Evolutionary conservation across 1,140 invertebrate species (phyloP).

Genomic region (Drosophila subobscura): DNA sequence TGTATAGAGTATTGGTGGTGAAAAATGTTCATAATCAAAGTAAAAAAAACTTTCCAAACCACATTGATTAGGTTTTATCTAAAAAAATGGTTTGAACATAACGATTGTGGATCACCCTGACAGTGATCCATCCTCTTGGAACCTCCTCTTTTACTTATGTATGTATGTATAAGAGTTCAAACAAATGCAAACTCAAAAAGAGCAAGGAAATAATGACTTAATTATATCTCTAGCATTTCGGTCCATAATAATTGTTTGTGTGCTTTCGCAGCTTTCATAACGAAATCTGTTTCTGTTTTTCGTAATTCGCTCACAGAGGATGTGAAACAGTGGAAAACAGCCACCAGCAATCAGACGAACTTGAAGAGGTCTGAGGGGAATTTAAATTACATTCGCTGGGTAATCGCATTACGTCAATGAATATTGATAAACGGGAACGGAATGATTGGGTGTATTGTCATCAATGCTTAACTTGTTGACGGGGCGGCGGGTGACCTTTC

Average conservation of each 20-base stretch:
- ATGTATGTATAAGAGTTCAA: constrained; percentile 17
- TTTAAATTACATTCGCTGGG: constrained; percentile 55
- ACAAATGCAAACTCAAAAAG: constrained; percentile 3
- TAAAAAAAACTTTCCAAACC: background rate
- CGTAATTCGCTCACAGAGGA: constrained; percentile 26
- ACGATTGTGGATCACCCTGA: no score
- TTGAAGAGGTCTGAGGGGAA: constrained; percentile 9
- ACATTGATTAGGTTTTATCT: no score
- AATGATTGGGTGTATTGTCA: constrained; percentile 13
- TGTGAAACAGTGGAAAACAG: constrained; percentile 1
- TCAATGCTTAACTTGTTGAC: constrained; percentile 56
- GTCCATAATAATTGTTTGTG: constrained; percentile 19
- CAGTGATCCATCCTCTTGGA: background rate
- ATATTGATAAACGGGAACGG: constrained; percentile 55
- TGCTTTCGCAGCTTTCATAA: constrained; percentile 42
- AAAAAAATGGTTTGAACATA: no score
- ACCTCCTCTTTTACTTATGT: background rate
- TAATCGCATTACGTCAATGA: constrained; percentile 71
- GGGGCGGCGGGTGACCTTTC: constrained; percentile 36
- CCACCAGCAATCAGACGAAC: constrained; percentile 20
- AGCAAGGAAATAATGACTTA: background rate
- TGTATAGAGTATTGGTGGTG: no score
- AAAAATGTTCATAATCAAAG: background rate
- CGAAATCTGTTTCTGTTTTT: constrained; percentile 52
- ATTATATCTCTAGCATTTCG: constrained; percentile 21